Evolutionary conservation across 2,113 vertebrate species (phyloP), one percentile per base, ranked within the genome.

Genomic region (Antechinus flavipes): DNA sequence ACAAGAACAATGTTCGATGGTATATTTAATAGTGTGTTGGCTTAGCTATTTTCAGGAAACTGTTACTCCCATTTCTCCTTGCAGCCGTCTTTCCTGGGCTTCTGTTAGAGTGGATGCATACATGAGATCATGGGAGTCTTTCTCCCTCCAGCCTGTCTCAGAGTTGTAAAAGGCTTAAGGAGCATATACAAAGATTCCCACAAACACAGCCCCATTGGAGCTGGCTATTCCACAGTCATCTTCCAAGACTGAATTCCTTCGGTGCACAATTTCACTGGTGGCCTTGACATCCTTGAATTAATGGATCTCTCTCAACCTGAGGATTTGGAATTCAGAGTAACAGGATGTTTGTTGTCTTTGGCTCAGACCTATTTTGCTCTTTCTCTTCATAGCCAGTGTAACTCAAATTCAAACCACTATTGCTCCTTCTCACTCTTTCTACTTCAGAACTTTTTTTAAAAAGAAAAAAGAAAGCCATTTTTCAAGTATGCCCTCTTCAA

Each of bases 21-120:
- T 98, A 54, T 96, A 97, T 98, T 99, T 98, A 98, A 98, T 97
- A 97, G 95, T 47, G 93, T 94, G 96, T 94, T 98, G 98, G 97
- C 96, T 97, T 97, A 96, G 94, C 90, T 93, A 95, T 97, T 94
- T 95, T 98, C 98, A 96, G 98, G 97, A 98, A 98, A 96, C 93
- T 55, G 89, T 97, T 98, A 53, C 95, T 96, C 95, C 95, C 91
- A 95, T 98, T 98, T 97, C 96, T 97, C 90, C 91, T 47, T 91
- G 95, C 96, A 76, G 96, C 93, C 96, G 1, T 91, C 89, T 94
- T 90, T 54, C 35, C 93, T 94, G 93, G 94, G 94, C 97, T 96
- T 96, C 97, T 96, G 95, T 97, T 49, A 50, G 9, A 94, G 56
- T 84, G n/a, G 93, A 90, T 76, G n/a, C 30, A 3, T 50, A 0